Evolutionary conservation across 2,797 vertebrate genomes (phyloP), one percentile per base, ranked within the genome.

Genomic region (Mycteria americana): DNA sequence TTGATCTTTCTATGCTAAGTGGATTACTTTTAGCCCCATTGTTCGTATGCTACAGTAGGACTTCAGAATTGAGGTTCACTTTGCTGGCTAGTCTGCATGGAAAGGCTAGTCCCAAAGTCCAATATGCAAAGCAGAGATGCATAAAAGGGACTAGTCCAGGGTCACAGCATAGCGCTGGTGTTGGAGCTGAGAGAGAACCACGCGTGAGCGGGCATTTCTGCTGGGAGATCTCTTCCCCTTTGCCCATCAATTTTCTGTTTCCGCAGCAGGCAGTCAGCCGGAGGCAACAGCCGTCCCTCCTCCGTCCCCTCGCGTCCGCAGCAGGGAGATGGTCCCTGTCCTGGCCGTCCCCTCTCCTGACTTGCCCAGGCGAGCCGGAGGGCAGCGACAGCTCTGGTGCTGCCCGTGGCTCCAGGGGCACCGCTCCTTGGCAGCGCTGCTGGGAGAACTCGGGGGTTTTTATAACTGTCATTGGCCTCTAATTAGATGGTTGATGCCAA

Each of bases 401-500:
- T 78, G 19, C 75, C 60, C 35, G 21, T 81, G 24, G 1, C 43
- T 51, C 22, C 4, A 16, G 41, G 1, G 22, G 41, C 41, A 3
- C 30, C 45, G 30, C 28, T 68, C 60, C 46, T 60, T 67, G 50
- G 59, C 69, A 15, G 30, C 50, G 7, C 77, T 23, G 85, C 91
- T 50, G 43, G 70, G 80, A 91, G 62, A 78, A 33, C 56, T 80
- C 35, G 12, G 69, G 9, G 72, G 39, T 54, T 51, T 82, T 85
- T 92, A 30, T 8, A 85, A 69, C 85, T 91, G 43, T 59, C 82
- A 85, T 59, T 93, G 91, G 93, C 87, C 70, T 85, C 51, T 89
- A 94, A 92, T 96, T 95, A 92, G 80, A 48, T 48, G 67, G 45
- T 54, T 43, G 74, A 91, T 94, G 94, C 94, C 96, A 95, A 90